These are phyloP conservation scores for Idaea biselata DNA, from an alignment of 2,888 invertebrate species.

Conservation along the genomic window DNA sequence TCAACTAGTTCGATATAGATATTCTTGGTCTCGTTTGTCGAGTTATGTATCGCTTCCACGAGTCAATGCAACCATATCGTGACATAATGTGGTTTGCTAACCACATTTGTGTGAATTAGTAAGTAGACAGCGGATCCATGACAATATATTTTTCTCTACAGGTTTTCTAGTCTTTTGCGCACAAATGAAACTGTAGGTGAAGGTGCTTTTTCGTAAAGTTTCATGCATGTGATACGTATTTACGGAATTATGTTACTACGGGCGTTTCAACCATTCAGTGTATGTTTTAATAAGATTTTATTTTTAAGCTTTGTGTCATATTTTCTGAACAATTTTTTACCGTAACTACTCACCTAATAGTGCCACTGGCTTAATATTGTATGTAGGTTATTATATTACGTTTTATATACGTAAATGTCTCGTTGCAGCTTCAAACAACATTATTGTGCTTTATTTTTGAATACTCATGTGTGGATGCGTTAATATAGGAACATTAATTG, in stretches of 20 bases:
- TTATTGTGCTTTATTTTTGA: slow-evolving; percentile 77
- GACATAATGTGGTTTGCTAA: not conserved
- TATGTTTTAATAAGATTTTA: slow-evolving; percentile 46
- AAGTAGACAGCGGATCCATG: slow-evolving; percentile 52
- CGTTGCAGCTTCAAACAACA: slow-evolving; percentile 78
- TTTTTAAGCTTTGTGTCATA: slow-evolving; percentile 75
- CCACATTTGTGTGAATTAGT: not conserved
- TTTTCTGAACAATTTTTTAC: slow-evolving; percentile 49
- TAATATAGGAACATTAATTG: slow-evolving; percentile 46
- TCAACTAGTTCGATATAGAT: not conserved
- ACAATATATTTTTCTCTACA: slow-evolving; percentile 59
- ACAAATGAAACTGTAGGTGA: slow-evolving; percentile 64
- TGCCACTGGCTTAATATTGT: slow-evolving; percentile 73
- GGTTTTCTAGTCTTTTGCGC: slow-evolving; percentile 76
- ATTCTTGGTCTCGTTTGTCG: not conserved
- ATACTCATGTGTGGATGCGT: slow-evolving; percentile 79
- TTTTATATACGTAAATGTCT: slow-evolving; percentile 56
- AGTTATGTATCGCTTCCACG: not conserved
- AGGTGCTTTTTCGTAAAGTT: slow-evolving; percentile 72
- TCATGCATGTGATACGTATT: slow-evolving; percentile 65
- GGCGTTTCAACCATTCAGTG: slow-evolving; percentile 46
- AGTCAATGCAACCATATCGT: not conserved
- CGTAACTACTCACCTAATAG: slow-evolving; percentile 63
- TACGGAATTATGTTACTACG: slow-evolving; percentile 55
- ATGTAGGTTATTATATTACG: slow-evolving; percentile 35